Percentiles rank a stretch among this genome's conserved stretches.
phyloP scores from a whole-genome alignment of 2,113 vertebrate genomes.

The Datnioides undecimradiatus region DNA sequence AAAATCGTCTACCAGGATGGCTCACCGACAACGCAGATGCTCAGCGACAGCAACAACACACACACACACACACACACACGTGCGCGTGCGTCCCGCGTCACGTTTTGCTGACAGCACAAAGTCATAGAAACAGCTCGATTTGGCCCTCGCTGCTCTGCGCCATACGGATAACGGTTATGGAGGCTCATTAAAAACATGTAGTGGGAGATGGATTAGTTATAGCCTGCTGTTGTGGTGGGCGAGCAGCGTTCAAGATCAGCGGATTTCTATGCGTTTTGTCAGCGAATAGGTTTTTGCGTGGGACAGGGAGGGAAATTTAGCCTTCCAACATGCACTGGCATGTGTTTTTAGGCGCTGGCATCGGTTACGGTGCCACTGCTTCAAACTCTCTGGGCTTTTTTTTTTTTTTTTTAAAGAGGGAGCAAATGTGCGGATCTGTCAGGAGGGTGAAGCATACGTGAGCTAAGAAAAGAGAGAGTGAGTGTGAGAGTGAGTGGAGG shows the following conservation, averaged over 20 bases:
- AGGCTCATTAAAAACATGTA: slow-evolving; percentile 78
- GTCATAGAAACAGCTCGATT: slow-evolving; percentile 55
- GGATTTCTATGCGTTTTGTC: slow-evolving; percentile 56
- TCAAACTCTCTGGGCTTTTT: slow-evolving; percentile 17
- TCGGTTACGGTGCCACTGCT: neutral
- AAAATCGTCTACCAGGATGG: slow-evolving; percentile 44
- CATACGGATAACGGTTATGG: slow-evolving; percentile 71
- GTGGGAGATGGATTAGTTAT: slow-evolving; percentile 74
- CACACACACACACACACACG: neutral
- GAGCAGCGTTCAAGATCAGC: slow-evolving; percentile 51
- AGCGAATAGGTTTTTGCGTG: slow-evolving; percentile 49
- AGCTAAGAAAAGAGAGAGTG: too few species aligned
- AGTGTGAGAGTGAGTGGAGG: too few species aligned
- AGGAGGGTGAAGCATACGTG: neutral
- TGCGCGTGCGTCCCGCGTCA: slow-evolving; percentile 51
- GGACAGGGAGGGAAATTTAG: slow-evolving; percentile 36
- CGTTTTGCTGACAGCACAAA: slow-evolving; percentile 78
- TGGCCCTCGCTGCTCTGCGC: slow-evolving; percentile 55
- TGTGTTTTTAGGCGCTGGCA: slow-evolving; percentile 28
- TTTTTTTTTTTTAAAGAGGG: slow-evolving; percentile 21
- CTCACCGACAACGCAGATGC: slow-evolving; percentile 67
- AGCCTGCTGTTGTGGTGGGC: slow-evolving; percentile 68
- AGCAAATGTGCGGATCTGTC: slow-evolving; percentile 4
- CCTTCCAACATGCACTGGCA: slow-evolving; percentile 23
- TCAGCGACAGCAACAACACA: slow-evolving; percentile 39